Conservation (phyloP, 2,797 vertebrate genomes). For the Malacoctenus gilli region DNA sequence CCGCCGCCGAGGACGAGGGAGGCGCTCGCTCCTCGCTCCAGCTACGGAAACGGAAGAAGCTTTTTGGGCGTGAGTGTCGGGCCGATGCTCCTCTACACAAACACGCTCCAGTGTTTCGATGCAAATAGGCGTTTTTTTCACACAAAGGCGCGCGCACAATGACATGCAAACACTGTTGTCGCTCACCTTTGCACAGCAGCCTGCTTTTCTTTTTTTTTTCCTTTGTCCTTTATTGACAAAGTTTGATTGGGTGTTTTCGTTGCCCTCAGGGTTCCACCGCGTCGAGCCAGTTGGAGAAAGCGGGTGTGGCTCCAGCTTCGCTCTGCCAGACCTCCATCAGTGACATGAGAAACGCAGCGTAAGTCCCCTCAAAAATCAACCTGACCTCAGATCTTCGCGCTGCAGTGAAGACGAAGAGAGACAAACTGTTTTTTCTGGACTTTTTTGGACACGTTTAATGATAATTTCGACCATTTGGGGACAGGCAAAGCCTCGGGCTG, state of each 20-base stretch:
- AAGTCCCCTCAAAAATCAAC: constrained; percentile 3
- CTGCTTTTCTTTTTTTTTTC: constrained; percentile 47
- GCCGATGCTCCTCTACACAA: neutral
- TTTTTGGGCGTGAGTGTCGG: constrained; percentile 74
- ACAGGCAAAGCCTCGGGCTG: too few species aligned
- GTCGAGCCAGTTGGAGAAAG: constrained; percentile 77
- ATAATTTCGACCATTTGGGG: too few species aligned
- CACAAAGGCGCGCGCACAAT: neutral
- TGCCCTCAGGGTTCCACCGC: constrained; percentile 73
- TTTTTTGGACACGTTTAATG: too few species aligned
- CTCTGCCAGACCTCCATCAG: constrained; percentile 59
- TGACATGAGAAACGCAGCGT: constrained; percentile 36
- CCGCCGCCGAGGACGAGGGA: constrained; percentile 46
- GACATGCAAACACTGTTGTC: neutral
- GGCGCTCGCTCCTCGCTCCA: constrained; percentile 24
- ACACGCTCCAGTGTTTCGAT: neutral
- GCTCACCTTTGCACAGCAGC: constrained; percentile 24
- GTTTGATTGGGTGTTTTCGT: constrained; percentile 36
- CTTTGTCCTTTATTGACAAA: constrained; percentile 44
- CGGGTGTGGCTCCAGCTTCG: constrained; percentile 66
- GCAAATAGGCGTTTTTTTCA: neutral
- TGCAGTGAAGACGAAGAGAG: neutral
- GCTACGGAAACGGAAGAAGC: constrained; percentile 77
- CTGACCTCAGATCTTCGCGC: neutral
- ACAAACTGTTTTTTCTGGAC: too few species aligned